These are phyloP conservation scores for Spongia lamella DNA, from an alignment of 37 sponge, comb jelly and placozoan species.

Conservation along the genomic window DNA sequence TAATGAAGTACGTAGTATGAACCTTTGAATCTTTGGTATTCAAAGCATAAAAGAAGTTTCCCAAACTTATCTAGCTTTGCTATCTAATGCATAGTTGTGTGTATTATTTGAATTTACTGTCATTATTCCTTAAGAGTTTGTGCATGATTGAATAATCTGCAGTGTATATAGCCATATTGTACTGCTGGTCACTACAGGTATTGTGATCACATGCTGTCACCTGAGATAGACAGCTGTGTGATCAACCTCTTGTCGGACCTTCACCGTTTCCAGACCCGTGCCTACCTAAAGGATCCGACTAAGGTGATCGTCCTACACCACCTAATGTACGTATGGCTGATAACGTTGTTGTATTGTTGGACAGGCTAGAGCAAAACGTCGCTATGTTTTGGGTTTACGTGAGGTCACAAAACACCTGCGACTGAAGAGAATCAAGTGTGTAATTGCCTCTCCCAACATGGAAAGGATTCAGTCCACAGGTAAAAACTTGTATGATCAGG, in stretches of 20 bases:
- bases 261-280: constrained; percentile 76
- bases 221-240: constrained; percentile 55
- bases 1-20: too few relatives aligned
- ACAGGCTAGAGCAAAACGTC: constrained; percentile 55
- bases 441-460: constrained; percentile 86
- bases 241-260: constrained; percentile 58
- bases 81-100: too few relatives aligned
- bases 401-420: constrained; percentile 89
- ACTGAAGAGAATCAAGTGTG: constrained; percentile 78
- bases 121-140: too few relatives aligned
- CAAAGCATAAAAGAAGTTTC: too few relatives aligned
- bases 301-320: constrained; percentile 22
- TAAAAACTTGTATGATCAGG: too few relatives aligned
- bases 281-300: constrained; percentile 65
- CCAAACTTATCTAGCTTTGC: too few relatives aligned
- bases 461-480: constrained; percentile 86
- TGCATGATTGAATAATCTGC: background rate
- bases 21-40: too few relatives aligned
- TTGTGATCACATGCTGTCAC: constrained; percentile 73
- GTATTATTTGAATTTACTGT: too few relatives aligned
- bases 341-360: too few relatives aligned
- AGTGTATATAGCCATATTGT: background rate
- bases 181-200: constrained; percentile 76
- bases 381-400: constrained; percentile 87
- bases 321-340: background rate